Conservation (phyloP, 2,797 vertebrate species). For the Tamandua tetradactyla region DNA sequence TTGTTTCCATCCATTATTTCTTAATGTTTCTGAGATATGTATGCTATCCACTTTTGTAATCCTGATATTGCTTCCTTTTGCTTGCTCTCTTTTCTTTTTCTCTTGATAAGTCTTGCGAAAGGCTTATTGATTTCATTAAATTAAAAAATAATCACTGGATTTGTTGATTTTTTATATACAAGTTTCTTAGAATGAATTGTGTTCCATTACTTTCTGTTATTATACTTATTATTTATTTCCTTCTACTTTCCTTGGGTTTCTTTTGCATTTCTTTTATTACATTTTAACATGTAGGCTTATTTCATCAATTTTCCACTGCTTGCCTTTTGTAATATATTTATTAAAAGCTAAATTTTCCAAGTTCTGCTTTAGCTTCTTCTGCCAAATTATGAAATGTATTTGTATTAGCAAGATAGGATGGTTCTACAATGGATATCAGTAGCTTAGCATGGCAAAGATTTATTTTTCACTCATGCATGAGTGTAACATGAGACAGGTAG, state of each 20-base stretch:
- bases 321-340: neutral
- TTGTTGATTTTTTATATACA: neutral
- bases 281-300: no score
- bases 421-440: neutral
- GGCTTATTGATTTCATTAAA: neutral
- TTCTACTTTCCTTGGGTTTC: neutral
- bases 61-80: neutral
- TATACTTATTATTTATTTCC: neutral
- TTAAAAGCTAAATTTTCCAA: neutral
- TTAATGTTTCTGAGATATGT: neutral
- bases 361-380: neutral
- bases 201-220: neutral
- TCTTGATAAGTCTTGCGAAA: neutral
- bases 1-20: no score
- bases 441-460: neutral
- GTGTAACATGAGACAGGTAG: neutral
- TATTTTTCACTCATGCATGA: neutral
- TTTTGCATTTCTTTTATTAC: no score
- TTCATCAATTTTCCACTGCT: no score
- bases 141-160: neutral
- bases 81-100: neutral
- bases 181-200: neutral
- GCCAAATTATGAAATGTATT: neutral
- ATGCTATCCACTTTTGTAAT: neutral
- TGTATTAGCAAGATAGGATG: neutral